Percentiles rank a stretch among this genome's conserved stretches.
phyloP scores from a whole-genome alignment of 2,888 invertebrate genomes.

The Idaea dimidiata region DNA sequence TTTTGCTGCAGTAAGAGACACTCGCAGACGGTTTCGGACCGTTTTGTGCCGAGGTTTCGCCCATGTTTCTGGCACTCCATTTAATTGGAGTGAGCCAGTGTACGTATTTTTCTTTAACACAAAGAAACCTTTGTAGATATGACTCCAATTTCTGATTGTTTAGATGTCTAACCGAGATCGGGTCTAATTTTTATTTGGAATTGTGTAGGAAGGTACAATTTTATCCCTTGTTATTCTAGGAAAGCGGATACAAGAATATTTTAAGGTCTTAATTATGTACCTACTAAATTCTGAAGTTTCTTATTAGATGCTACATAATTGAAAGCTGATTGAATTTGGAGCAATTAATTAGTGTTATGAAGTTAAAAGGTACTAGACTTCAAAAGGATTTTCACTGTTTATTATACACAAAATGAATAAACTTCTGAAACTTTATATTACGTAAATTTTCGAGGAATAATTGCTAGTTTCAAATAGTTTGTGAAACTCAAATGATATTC shows the following conservation, averaged over 20 bases:
- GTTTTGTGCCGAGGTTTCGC: conserved; percentile 37
- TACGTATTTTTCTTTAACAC: conserved; percentile 42
- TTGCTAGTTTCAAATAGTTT: too few species aligned
- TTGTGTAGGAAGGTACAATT: neutral
- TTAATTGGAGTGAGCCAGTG: conserved; percentile 55
- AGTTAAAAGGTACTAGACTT: neutral
- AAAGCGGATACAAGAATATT: neutral
- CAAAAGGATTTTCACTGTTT: neutral
- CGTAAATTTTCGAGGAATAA: too few species aligned
- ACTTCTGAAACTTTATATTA: neutral
- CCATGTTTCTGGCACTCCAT: conserved; percentile 53
- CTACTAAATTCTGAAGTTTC: neutral
- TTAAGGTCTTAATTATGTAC: neutral
- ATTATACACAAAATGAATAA: neutral
- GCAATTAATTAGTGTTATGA: neutral
- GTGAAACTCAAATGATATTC: too few species aligned
- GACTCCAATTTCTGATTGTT: conserved; percentile 25
- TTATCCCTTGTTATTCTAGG: too few species aligned
- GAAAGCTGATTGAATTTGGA: neutral
- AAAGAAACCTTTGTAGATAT: conserved; percentile 39
- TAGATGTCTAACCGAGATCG: conserved; percentile 23
- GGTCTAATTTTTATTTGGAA: conserved; percentile 15
- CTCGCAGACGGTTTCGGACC: conserved; percentile 38
- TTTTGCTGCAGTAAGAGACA: conserved; percentile 24
- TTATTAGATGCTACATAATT: neutral